Base-by-base conservation (phyloP, 2,113 vertebrate genomes). In the Thunnus maccoyii region DNA sequence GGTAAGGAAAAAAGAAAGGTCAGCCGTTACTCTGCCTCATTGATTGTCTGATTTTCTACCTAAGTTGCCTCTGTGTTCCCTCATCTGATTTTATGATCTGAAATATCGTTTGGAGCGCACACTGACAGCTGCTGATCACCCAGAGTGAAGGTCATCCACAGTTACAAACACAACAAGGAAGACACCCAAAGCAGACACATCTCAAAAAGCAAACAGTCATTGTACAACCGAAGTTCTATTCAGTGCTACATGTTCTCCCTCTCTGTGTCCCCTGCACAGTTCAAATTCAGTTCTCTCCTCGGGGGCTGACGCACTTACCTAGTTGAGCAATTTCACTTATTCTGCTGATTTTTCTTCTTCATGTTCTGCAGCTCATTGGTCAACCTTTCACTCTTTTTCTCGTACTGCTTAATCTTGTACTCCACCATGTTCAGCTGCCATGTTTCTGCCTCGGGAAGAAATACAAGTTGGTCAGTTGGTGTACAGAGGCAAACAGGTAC, bases 71-170 rank as follows among this genome's bases (percentile, higher is more conserved):
- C 3, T 58, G 68, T 76, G 72, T 71, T 81, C n/a, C 50, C 47
- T 60, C 22, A 17, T 72, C 67, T 54, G 76, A 67, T 55, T 80
- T 85, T 79, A 86, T 56, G 73, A 85, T 90, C 72, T 76, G 62
- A 85, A 70, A 41, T 67, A 83, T 79, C 30, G 65, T 89, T 88
- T 79, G 12, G 61, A 47, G 69, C 17, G 13, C 46, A 46, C 46
- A 8, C 63, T 69, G 70, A 82, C 76, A 69, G 74, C 79, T 76
- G 82, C 80, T 86, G 58, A 69, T 84, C 50, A 52, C 30, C 51
- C 56, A 47, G 22, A 68, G 27, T 50, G 78, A 94, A 90, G 91
- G 91, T 89, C 84, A 76, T 47, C 18, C 55, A 68, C 71, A 52
- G 52, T 63, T 48, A 60, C 65, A 51, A 44, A 70, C 44, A n/a